Evolutionary conservation across 2,113 vertebrate species (phyloP), one percentile per base, ranked within the genome.

Genomic region (Gobius niger): DNA sequence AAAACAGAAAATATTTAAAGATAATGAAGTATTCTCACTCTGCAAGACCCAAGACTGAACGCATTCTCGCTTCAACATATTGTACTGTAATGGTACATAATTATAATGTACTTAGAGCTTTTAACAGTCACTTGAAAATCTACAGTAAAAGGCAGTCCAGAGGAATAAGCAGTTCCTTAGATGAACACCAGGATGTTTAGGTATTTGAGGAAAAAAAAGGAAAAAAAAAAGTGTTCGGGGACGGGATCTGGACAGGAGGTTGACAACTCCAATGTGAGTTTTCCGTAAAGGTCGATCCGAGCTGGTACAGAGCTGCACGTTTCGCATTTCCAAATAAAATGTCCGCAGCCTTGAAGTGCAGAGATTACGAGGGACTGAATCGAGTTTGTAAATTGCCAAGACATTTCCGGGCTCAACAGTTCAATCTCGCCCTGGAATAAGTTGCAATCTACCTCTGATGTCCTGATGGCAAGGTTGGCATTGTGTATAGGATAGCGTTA

Each of bases 141-240:
- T 19, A 69, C 70, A 77, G 76, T 71, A 73, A 76, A 76, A 73
- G 56, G 68, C 70, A 78, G 74, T 80, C 65, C 54, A 69, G 18
- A 65, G 76, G 72, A 11, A 64, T 34, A 34, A 64, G 60, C 67
- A 49, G 65, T 60, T 62, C 47, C 59, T 60, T 24, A 34, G 70
- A 65, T 73, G 68, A 68, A 51, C n/a, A 4, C 68, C 44, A 76
- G 67, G 65, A 66, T 66, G 75, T 12, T 68, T 19, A 18, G n/a
- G n/a, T 9, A 14, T n/a, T 11, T 44, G 54, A 0, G 49, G 41
- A 54, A 54, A 52, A n/a, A n/a, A n/a, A n/a, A n/a, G n/a, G n/a
- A n/a, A n/a, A n/a, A n/a, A n/a, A n/a, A 54, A 54, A 19, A 12
- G 18, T 18, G 11, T 54, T 54, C 11, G 10, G 52, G 52, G 52